Percentiles rank a stretch among this genome's conserved stretches.
phyloP scores from a whole-genome alignment of 2,113 vertebrate species.

The Potamarius usumacintae region DNA sequence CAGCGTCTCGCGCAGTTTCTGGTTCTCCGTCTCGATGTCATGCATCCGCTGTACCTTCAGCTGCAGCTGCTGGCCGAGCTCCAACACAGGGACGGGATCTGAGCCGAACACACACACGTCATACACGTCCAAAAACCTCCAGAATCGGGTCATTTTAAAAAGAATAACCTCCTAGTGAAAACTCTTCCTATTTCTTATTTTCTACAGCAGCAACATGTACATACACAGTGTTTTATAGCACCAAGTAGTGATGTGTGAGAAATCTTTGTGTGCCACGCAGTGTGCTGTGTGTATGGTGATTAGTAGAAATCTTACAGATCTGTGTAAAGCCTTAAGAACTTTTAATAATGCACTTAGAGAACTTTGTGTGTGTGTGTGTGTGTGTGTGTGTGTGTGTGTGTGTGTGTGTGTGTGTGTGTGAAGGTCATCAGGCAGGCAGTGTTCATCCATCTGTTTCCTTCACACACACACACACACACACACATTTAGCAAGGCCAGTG shows the following conservation, averaged over 20 bases:
- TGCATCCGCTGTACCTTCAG: constrained; percentile 97
- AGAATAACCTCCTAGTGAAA: too few relatives aligned
- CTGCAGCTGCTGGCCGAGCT: constrained; percentile 95
- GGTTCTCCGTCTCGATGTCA: constrained; percentile 97
- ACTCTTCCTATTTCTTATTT: too few relatives aligned
- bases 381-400: constrained; percentile 11
- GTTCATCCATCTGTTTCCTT: constrained; percentile 46
- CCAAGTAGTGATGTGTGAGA: neutral
- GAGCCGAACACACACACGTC: constrained; percentile 48
- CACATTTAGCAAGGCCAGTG: neutral
- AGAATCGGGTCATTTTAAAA: neutral
- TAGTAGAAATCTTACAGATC: neutral
- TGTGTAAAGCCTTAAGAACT: constrained; percentile 27
- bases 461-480: constrained; percentile 10
- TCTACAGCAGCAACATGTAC: neutral
- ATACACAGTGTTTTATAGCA: neutral
- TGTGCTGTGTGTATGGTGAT: neutral
- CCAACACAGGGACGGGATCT: constrained; percentile 94
- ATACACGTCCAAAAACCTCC: neutral
- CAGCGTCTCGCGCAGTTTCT: constrained; percentile 95
- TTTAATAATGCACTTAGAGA: constrained; percentile 5
- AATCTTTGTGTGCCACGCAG: neutral
- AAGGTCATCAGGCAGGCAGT: constrained; percentile 40
- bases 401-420: constrained; percentile 1
- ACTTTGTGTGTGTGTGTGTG: constrained; percentile 17